These are phyloP conservation scores for Drosophila neotestacea DNA, from an alignment of 2,888 invertebrate genomes.

Conservation along the genomic window DNA sequence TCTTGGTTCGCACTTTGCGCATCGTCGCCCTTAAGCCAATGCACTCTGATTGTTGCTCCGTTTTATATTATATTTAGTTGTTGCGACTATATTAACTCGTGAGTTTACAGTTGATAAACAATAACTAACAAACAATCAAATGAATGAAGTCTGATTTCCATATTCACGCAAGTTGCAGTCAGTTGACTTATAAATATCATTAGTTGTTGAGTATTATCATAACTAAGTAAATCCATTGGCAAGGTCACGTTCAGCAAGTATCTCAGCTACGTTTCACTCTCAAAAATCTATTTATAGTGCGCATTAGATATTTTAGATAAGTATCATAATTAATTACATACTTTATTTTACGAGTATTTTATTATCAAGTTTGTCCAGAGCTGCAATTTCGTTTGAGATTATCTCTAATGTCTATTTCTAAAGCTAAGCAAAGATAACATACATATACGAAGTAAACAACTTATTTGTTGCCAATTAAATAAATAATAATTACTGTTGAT, in stretches of 20 bases:
- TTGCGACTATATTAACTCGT: slow-evolving; percentile 49
- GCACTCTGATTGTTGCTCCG: slow-evolving; percentile 54
- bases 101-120: slow-evolving; percentile 55
- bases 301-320: background rate
- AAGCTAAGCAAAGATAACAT: too few relatives aligned
- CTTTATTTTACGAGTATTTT: too few relatives aligned
- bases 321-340: background rate
- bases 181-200: slow-evolving; percentile 13
- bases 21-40: slow-evolving; percentile 60
- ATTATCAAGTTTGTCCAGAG: too few relatives aligned
- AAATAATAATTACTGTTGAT: too few relatives aligned
- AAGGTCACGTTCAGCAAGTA: slow-evolving; percentile 34
- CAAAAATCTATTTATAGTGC: slow-evolving; percentile 8
- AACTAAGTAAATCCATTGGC: slow-evolving; percentile 12
- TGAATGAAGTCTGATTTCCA: slow-evolving; percentile 11
- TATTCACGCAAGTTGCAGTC: slow-evolving; percentile 23
- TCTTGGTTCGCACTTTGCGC: slow-evolving; percentile 40
- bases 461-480: too few relatives aligned
- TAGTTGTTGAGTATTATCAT: slow-evolving; percentile 15
- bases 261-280: slow-evolving; percentile 17
- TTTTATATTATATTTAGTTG: slow-evolving; percentile 12
- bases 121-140: slow-evolving; percentile 27
- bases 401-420: too few relatives aligned
- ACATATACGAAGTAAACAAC: too few relatives aligned
- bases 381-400: too few relatives aligned